Evolutionary conservation across 1,140 invertebrate genomes (phyloP), one percentile per base, ranked within the genome.

Genomic region (Cyclina sinensis): DNA sequence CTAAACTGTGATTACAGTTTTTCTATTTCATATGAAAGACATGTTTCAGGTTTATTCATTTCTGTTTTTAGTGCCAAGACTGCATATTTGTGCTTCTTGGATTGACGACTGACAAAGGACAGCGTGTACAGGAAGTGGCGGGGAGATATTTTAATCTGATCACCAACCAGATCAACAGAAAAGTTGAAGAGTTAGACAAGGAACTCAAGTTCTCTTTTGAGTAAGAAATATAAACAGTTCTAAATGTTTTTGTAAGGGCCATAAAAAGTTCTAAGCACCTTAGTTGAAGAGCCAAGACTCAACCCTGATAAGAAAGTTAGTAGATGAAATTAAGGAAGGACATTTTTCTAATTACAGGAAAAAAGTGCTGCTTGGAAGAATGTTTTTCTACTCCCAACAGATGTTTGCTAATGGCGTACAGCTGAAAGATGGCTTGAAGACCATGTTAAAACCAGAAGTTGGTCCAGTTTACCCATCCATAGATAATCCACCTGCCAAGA

Each of bases 51-150:
- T n/a, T n/a, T 12, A 32, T 48, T 79, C 24, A 74, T 18, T 11
- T 78, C 7, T 35, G n/a, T 57, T 43, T 81, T 65, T 62, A 84
- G 82, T 84, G 82, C 32, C 82, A 65, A 37, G 82, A 84, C 7
- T 65, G 62, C 46, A 43, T 74, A 32, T 73, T 84, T 70, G 65
- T 84, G 12, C 11, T 84, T 2, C 43, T 73, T 35, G 82, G 82
- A n/a, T n/a, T 84, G 18, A 84, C 82, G 11, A 24, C 82, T 1
- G 82, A 84, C 18, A 62, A 51, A n/a, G 68, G 48, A 30, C 37
- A 9, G 21, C 5, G 14, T 12, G 48, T 84, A 32, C 16, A 73
- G 0, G 24, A 16, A 21, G 68, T 84, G 1, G 82, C 82, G 3
- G 62, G 18, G 16, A 70, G 46, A 51, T 84, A 84, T 30, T 54